Base-by-base conservation (phyloP, 2,888 invertebrate species). In the Phortica okadai region DNA sequence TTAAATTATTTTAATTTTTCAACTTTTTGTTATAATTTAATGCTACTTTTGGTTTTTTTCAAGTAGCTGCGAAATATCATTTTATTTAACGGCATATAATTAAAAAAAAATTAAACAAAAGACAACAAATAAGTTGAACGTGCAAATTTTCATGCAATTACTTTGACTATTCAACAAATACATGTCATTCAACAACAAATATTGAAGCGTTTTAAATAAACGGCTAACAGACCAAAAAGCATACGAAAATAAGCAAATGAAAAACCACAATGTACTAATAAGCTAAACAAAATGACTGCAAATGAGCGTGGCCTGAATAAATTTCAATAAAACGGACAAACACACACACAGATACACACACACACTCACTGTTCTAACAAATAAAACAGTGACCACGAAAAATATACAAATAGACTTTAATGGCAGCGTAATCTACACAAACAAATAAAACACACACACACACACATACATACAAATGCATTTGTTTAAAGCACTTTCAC, bases 161-260 rank as follows among this genome's bases (percentile, higher is more conserved):
- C 54, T 76, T 76, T 78, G 75, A 74, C 74, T 78, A 76, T 76
- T 54, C 54, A n/a, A n/a, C 81, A 74, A 78, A 33, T 72, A 77
- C 66, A 74, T 77, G 77, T 33, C 70, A 73, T 25, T 70, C 79
- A 80, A 75, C 74, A 77, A 76, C 67, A 64, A 64, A 73, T 69
- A 67, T 54, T 8, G 11, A 14, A 75, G 56, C 69, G 16, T 8
- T 33, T 33, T 33, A 33, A 33, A 33, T 33, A 33, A 33, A 33
- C 4, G 33, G 33, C 33, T 33, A 33, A 33, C 33, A 72, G 50
- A 74, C 59, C 45, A 64, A 74, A 69, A n/a, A 33, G 4, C 33
- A 72, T 62, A 74, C 59, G 62, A 64, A 74, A 69, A n/a, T 10
- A 44, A 50, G 72, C 50, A 50, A 50, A 11, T 50, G 10, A 69